phyloP scores from a whole-genome alignment of 2,113 vertebrate genomes.

The Aldabrachelys gigantea region DNA sequence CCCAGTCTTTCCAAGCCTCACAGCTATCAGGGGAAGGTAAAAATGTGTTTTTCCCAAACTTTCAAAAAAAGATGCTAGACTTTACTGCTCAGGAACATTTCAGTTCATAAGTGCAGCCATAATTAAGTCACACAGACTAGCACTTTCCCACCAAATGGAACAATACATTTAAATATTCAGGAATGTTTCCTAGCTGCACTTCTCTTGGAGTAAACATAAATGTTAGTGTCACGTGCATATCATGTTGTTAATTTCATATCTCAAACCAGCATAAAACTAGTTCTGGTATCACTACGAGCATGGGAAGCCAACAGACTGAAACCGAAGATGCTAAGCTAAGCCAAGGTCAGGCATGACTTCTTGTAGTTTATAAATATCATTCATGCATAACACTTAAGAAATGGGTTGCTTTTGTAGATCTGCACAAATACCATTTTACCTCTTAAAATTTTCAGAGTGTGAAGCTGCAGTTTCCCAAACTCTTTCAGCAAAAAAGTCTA shows the following conservation, averaged over 20 bases:
- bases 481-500: constrained; percentile 5
- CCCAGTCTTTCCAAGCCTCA: background rate
- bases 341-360: constrained; percentile 62
- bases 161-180: background rate
- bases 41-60: background rate
- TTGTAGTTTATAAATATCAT: background rate
- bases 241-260: constrained; percentile 1
- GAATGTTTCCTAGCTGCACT: background rate
- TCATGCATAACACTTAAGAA: background rate
- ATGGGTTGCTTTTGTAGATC: constrained; percentile 3
- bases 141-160: background rate
- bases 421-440: background rate
- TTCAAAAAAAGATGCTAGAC: background rate
- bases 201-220: background rate
- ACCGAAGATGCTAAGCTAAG: background rate
- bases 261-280: constrained; percentile 19
- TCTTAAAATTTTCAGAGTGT: background rate
- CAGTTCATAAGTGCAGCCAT: background rate
- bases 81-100: background rate
- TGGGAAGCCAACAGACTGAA: constrained; percentile 3
- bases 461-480: constrained; percentile 22
- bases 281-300: background rate
- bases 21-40: background rate
- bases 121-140: background rate
- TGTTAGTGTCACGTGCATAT: background rate